Conservation (phyloP, 2,113 vertebrate genomes). For the Glaucidium brasilianum region DNA sequence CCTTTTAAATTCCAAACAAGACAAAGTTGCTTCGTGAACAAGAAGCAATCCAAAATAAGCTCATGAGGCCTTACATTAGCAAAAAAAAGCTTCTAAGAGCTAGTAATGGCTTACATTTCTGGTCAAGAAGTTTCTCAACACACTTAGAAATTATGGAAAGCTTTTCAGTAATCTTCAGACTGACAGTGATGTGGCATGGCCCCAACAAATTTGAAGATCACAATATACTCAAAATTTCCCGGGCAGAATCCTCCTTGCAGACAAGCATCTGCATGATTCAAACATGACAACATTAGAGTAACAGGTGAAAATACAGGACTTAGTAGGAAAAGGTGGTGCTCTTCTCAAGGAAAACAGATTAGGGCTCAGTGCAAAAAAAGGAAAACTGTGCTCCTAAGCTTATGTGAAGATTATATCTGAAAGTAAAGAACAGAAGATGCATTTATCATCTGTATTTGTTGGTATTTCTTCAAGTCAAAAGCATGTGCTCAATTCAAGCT, state of each 20-base stretch:
- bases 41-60: slow-evolving; percentile 1
- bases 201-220: background rate
- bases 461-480: background rate
- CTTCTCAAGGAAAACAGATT: background rate
- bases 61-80: background rate
- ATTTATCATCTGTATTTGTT: background rate
- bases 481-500: background rate
- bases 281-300: background rate
- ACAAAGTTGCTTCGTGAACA: background rate
- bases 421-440: background rate
- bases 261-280: background rate
- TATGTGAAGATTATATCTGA: background rate
- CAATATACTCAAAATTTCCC: background rate
- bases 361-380: background rate
- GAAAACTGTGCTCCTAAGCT: background rate
- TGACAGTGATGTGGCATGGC: background rate
- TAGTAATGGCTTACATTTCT: background rate
- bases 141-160: background rate
- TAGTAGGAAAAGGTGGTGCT: background rate
- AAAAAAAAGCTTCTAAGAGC: background rate
- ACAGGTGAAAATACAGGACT: background rate
- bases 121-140: background rate
- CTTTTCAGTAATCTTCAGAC: background rate
- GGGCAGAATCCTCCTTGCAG: background rate
- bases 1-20: slow-evolving; percentile 9